Percentiles rank a stretch among this genome's conserved stretches.
These are phyloP conservation scores for Xylocopa sonorina DNA, from an alignment of 1,140 invertebrate genomes.

Conservation along the genomic window DNA sequence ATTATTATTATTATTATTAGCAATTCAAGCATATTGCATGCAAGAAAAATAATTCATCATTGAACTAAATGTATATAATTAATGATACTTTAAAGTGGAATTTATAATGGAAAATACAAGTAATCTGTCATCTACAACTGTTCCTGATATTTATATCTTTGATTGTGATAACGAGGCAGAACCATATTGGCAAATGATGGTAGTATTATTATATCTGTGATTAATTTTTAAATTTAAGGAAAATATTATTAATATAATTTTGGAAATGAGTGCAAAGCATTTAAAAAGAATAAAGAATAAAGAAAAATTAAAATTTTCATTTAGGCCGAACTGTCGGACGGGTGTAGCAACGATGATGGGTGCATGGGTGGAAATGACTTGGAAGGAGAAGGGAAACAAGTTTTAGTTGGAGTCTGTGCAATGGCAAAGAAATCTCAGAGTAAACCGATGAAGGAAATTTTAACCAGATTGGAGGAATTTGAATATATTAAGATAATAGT, in stretches of 20 bases:
- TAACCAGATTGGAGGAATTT: constrained; percentile 96
- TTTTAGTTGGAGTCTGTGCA: constrained; percentile 97
- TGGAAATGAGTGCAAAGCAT: no score
- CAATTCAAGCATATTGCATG: no score
- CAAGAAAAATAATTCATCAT: no score
- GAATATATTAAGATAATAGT: constrained; percentile 97
- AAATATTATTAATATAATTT: no score
- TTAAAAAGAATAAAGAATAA: not conserved
- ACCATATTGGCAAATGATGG: constrained; percentile 77
- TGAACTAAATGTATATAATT: not conserved
- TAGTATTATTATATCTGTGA: constrained; percentile 54
- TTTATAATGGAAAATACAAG: constrained; percentile 55
- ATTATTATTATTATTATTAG: no score
- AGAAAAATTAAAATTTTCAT: not conserved
- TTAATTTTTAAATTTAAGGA: constrained; percentile 15
- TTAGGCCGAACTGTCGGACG: constrained; percentile 88
- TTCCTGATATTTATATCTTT: constrained; percentile 79
- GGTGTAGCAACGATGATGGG: constrained; percentile 83
- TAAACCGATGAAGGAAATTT: constrained; percentile 99
- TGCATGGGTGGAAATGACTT: constrained; percentile 75
- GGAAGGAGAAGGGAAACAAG: constrained; percentile 89
- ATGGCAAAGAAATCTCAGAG: constrained; percentile 99
- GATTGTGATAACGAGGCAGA: constrained; percentile 80
- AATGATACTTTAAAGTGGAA: not conserved
- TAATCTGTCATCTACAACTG: constrained; percentile 51